Evolutionary conservation across 2,797 vertebrate species (phyloP), one percentile per base, ranked within the genome.

Genomic region (Muscicapa comitata): DNA sequence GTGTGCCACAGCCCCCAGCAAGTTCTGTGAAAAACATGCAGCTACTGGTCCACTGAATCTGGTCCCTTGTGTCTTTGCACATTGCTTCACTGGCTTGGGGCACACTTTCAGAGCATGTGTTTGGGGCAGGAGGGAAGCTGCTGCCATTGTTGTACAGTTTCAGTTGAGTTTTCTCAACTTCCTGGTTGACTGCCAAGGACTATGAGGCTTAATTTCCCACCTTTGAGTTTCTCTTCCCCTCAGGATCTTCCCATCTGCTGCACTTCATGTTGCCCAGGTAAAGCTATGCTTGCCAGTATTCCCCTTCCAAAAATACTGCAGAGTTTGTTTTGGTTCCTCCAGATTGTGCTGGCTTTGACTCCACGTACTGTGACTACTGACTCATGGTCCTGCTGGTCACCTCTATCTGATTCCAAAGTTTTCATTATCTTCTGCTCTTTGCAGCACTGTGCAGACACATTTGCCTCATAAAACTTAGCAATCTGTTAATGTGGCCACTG

Each of bases 171-270:
- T 96, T 93, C 80, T 94, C 47, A 50, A n/a, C 83, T 87, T 93
- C 73, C 82, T 93, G 80, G 35, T 88, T 79, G 72, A 90, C 86
- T 92, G 94, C 79, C 93, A 96, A 94, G 62, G 71, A 90, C 55
- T 76, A 55, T 33, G 62, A 87, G 63, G 84, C 55, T 93, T 93
- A 82, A 94, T 95, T 94, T 92, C 85, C 77, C 78, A 81, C 61
- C 86, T 75, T 86, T 81, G 65, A 57, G 26, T 76, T 90, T 66
- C 62, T 79, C 13, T 76, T n/a, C 29, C 89, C 61, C 73, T 92
- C 63, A 93, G 95, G 79, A 93, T 90, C 90, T 93, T 94, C 55
- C 96, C 96, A 97, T 96, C 95, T 97, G 96, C 90, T 90, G 45
- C 53, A 43, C 57, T 94, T 94, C 63, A 40, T 88, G 79, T 88